Evolutionary conservation across 2,888 invertebrate genomes (phyloP), one percentile per base, ranked within the genome.

Genomic region (Scaptomyza cyrtandrae): DNA sequence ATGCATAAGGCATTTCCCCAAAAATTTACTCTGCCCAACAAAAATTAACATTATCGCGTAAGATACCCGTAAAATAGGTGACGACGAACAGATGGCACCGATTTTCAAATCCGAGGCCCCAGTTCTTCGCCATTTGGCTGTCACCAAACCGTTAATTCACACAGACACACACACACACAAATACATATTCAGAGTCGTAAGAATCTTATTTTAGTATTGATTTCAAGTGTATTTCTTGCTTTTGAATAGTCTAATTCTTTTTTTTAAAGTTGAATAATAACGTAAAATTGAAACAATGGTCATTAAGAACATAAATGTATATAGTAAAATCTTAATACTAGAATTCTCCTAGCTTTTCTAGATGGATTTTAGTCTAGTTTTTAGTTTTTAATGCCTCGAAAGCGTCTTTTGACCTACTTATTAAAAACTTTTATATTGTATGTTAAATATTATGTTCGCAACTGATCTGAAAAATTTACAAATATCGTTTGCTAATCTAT

Each of bases 141-240:
- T 86, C 80, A 64, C 54, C 65, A 58, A 60, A 55, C 37, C 39
- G 41, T 53, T 76, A 59, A 53, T 14, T 50, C n/a, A 60, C 31
- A 57, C 50, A 41, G 6, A n/a, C 19, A 57, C 29, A 53, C 43
- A 35, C 35, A 10, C 33, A 37, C 29, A 43, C n/a, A 48, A 2
- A 39, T 27, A 27, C 35, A 16, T 53, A 41, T 24, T 2, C 13
- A 13, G n/a, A 35, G 27, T 41, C 49, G 13, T 67, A 55, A 60
- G 67, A 68, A 14, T 63, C 43, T 37, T 46, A 62, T 72, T 72
- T 16, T 60, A 57, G 73, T 58, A 77, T 72, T 41, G 62, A 78
- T 73, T 78, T 78, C 78, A 58, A 57, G 56, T 74, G 75, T 75
- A 75, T 75, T 78, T 74, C 75, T 78, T 75, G 74, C 78, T 54